These are phyloP conservation scores for Onychomys leucogaster DNA, from an alignment of 2,797 vertebrate genomes.

Conservation along the genomic window DNA sequence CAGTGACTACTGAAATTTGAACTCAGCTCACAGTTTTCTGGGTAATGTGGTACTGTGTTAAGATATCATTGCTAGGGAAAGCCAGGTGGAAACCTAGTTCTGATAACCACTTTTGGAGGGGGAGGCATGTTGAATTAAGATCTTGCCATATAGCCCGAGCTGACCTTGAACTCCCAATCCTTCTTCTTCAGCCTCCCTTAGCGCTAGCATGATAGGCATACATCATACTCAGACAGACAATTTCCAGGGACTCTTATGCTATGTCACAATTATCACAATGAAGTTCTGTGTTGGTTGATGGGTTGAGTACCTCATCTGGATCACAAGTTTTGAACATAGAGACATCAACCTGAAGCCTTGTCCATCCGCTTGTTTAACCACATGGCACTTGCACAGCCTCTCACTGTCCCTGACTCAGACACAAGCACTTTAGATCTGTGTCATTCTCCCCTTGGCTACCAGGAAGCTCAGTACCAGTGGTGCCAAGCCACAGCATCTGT, in stretches of 20 bases:
- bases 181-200: neutral
- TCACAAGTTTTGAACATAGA: neutral
- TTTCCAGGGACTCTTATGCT: neutral
- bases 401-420: neutral
- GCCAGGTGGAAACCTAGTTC: neutral
- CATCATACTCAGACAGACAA: too few species aligned
- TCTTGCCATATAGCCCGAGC: neutral
- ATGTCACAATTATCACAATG: neutral
- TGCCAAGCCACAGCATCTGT: neutral
- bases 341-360: constrained; percentile 5
- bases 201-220: neutral
- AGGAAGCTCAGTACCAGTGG: neutral
- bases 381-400: neutral
- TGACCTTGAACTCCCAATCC: neutral
- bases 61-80: neutral
- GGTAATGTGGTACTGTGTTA: neutral
- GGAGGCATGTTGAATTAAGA: neutral
- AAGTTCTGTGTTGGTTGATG: neutral
- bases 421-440: neutral
- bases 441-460: neutral
- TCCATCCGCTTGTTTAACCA: neutral
- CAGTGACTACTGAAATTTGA: neutral
- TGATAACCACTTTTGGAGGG: neutral
- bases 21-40: neutral
- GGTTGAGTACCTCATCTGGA: neutral